Percentiles rank a stretch among this genome's conserved stretches.
Evolutionary conservation across 2,797 vertebrate genomes (phyloP).

Genomic region (Staurois parvus): DNA sequence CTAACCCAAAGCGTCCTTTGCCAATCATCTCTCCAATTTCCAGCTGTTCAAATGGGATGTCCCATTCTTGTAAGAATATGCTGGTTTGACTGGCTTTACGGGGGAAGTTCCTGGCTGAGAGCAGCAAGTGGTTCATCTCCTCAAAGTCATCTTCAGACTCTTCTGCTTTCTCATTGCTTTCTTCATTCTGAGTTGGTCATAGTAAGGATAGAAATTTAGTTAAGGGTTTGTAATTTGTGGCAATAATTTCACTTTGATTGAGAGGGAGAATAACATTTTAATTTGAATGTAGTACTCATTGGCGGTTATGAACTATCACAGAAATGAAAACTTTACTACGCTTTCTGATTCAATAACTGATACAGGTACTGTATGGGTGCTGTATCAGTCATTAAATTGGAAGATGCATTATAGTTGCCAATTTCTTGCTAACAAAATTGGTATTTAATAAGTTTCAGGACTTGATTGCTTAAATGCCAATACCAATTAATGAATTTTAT

Average conservation of each 20-base stretch:
- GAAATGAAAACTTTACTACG: no score
- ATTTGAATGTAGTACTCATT: no score
- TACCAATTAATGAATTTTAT: no score
- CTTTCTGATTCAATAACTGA: no score
- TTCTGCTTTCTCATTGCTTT: slow-evolving; percentile 84
- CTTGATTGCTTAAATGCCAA: no score
- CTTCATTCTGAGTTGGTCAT: slow-evolving; percentile 84
- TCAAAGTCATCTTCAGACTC: slow-evolving; percentile 97
- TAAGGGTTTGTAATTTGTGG: neutral
- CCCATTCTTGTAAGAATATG: slow-evolving; percentile 99
- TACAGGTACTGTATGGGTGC: no score
- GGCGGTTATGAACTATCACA: no score
- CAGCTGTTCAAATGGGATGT: slow-evolving; percentile 98
- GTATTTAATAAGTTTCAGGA: no score
- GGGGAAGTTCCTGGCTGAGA: slow-evolving; percentile 94
- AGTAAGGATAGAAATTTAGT: slow-evolving; percentile 1
- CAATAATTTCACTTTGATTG: neutral
- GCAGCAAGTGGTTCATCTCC: slow-evolving; percentile 97
- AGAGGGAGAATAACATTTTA: no score
- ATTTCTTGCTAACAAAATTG: no score
- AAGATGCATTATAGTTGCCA: no score
- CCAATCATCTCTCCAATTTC: slow-evolving; percentile 97
- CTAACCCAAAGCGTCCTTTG: slow-evolving; percentile 95
- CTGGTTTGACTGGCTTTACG: slow-evolving; percentile 99
- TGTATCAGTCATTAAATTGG: no score